These are phyloP conservation scores for Sarotherodon lohbergeri DNA, from an alignment of 2,113 vertebrate genomes.

Conservation along the genomic window DNA sequence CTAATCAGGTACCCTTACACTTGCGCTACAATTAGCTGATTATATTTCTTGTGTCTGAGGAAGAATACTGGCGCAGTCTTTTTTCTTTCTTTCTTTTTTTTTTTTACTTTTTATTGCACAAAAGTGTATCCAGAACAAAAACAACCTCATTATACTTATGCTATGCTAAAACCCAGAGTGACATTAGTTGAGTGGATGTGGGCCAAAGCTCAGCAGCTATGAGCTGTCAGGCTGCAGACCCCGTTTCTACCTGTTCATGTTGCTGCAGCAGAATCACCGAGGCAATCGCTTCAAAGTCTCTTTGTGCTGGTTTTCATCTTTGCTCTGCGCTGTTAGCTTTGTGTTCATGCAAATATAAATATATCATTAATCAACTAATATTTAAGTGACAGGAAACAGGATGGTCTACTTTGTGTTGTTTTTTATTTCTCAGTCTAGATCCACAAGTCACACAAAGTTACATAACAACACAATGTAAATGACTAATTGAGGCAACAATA, in stretches of 20 bases:
- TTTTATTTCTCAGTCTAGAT: background rate
- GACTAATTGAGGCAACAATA: background rate
- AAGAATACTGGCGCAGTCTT: background rate
- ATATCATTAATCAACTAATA: background rate
- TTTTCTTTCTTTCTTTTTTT: background rate
- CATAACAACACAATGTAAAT: background rate
- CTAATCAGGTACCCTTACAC: too few species aligned
- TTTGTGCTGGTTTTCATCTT: background rate
- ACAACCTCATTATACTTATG: background rate
- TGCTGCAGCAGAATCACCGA: background rate
- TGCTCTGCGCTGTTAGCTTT: background rate
- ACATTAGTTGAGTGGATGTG: background rate
- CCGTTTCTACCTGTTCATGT: background rate
- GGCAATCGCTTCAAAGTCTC: background rate
- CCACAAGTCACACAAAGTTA: background rate
- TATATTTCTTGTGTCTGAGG: background rate
- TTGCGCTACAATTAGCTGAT: background rate
- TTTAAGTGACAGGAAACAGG: background rate
- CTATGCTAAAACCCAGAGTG: background rate
- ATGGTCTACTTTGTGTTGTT: background rate
- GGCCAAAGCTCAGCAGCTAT: background rate
- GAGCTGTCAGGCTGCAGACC: background rate
- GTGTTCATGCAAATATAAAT: background rate
- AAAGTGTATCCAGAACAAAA: rapidly evolving
- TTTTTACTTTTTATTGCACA: background rate